Evolutionary conservation across 2,113 vertebrate genomes (phyloP), one percentile per base, ranked within the genome.

Genomic region (Microcebus jonahi): DNA sequence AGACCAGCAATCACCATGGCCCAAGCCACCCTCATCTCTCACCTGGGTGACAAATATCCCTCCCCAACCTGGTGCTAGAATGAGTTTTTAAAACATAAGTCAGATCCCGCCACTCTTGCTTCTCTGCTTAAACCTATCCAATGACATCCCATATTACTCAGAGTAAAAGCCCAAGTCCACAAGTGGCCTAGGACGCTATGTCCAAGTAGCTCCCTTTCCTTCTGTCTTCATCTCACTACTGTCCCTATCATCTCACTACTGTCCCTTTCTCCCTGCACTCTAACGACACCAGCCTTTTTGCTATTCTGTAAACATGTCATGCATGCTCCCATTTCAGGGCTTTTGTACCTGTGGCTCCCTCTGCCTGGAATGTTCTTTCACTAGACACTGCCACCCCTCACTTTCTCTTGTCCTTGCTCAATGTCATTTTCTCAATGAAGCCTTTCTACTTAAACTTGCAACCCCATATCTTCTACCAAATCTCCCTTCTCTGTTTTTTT

Each of bases 221-320:
- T 75, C 57, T 8, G 8, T 36, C 61, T 63, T 68, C 42, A 13
- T 36, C 75, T 94, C 42, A 21, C 34, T n/a, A 15, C 5, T 17
- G 6, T 2, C 18, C 29, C 17, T 8, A 13, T 36, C 75, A 13
- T 36, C 75, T 94, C 42, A 21, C 34, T n/a, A 15, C 5, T 17
- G 6, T 2, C 18, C 29, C 17, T 8, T 36, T 1, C 3, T 14
- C 29, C 11, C 45, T 45, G 27, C 2, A 11, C 6, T 25, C 36
- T 17, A 71, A 17, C 0, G 3, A 86, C 27, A 55, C 11, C 18
- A 25, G 48, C 25, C 42, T 79, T 53, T 25, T 25, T 45, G 42
- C 48, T 39, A 8, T 34, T 61, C 42, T 57, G 21, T 59, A 29
- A 57, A 53, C 7, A 14, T 2, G 8, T 5, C 29, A 39, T n/a